These are phyloP conservation scores for Sialis fuliginosa DNA, from an alignment of 2,888 invertebrate species.

Conservation along the genomic window DNA sequence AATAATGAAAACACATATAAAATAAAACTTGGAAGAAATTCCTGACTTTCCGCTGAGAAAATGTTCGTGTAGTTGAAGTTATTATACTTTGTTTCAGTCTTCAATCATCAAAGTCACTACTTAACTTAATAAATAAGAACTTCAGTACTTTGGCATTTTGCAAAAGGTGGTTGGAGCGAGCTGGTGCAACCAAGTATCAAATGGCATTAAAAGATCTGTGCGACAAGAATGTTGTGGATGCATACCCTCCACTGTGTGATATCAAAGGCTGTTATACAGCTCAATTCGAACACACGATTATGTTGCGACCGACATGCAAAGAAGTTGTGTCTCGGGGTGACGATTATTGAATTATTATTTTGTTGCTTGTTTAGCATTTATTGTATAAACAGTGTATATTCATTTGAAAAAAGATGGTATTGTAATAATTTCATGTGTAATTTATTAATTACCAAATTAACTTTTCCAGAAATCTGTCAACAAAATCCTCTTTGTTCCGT, in stretches of 20 bases:
- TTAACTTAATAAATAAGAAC: constrained; percentile 87
- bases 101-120: constrained; percentile 79
- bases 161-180: constrained; percentile 94
- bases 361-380: no score
- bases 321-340: constrained; percentile 94
- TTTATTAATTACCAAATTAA: no score
- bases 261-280: constrained; percentile 96
- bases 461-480: no score
- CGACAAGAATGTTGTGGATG: constrained; percentile 94
- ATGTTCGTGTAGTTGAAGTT: no score
- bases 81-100: constrained; percentile 35
- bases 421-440: no score
- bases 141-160: constrained; percentile 98
- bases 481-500: no score
- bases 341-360: constrained; percentile 48
- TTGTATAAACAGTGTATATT: no score
- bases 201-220: constrained; percentile 97
- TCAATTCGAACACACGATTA: constrained; percentile 97
- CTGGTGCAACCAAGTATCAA: constrained; percentile 92
- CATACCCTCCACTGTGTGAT: constrained; percentile 97
- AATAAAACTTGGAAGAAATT: no score
- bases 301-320: constrained; percentile 94
- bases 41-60: no score
- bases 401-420: no score
- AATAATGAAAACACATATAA: no score